Evolutionary conservation across 2,797 vertebrate genomes (phyloP), one percentile per base, ranked within the genome.

Genomic region (Sebastes melanostomus): DNA sequence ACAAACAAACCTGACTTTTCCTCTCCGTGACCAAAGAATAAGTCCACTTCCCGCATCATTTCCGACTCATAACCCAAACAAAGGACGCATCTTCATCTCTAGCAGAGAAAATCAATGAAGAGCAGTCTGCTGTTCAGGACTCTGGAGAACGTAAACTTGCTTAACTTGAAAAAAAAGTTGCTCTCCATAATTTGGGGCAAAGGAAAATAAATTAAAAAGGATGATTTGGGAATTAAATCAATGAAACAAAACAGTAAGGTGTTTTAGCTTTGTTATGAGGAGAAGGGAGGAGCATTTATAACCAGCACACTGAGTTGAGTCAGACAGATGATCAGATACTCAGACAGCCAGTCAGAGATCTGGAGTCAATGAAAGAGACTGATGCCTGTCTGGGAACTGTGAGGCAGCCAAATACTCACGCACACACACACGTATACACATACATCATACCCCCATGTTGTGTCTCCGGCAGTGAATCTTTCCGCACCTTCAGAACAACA

Each of bases 281-380:
- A 52, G 32, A 46, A 18, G 25, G 4, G n/a, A 25, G 29, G 20
- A 38, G 9, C 27, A 54, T 60, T 72, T 80, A 36, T 60, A 73
- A 56, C n/a, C 38, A 54, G 50, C 71, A 77, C 75, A 80, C 68
- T 61, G 75, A 83, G 70, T 52, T 89, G 89, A 94, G 83, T 92
- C 89, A 92, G 78, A 84, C 81, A 78, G 82, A 66, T 63, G 85
- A 87, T 85, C 88, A 91, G 88, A 93, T 84, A 80, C 88, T 89
- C 79, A 91, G 89, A 88, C 86, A 88, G 77, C 54, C 78, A 86
- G 80, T 89, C 91, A 90, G 82, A 88, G 61, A 65, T 42, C 6
- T 42, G 56, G 72, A 91, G 78, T 92, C 84, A 91, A 76, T 69
- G 85, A 81, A 82, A 86, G 72, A 92, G 77, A 85, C 65, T 68